A percentile compares a stretch with the other conserved stretches of the same genome.
Evolutionary conservation across 2,113 vertebrate species (phyloP).

Genomic region (Ophiodon elongatus): DNA sequence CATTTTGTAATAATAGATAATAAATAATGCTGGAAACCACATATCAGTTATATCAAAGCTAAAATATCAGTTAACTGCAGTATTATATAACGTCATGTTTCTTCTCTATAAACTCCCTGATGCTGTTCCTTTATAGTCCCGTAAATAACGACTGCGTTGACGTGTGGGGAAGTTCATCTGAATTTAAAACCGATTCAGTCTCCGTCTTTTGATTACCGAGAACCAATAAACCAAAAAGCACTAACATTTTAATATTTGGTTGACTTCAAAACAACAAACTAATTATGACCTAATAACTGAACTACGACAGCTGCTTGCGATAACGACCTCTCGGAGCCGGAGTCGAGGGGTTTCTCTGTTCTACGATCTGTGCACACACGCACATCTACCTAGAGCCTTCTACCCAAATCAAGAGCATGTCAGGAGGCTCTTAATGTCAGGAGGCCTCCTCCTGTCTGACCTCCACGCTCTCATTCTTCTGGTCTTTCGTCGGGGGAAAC

Average conservation of each 20-base stretch:
- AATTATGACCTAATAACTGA: neutral
- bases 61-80: neutral
- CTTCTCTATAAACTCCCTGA: neutral
- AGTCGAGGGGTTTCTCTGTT: neutral
- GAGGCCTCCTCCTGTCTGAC: slow-evolving; percentile 22
- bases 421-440: neutral
- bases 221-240: neutral
- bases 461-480: neutral
- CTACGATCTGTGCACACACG: neutral
- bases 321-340: neutral
- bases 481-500: neutral
- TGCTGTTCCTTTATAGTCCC: neutral
- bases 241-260: neutral
- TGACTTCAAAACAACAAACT: neutral
- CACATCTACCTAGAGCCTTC: no score
- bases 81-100: neutral
- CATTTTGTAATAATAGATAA: no score
- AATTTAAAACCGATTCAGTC: neutral
- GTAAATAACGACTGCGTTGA: neutral
- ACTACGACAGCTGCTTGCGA: neutral
- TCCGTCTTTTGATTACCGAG: neutral
- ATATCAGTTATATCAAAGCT: neutral
- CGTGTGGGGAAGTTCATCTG: neutral
- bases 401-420: neutral
- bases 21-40: neutral